Percentiles rank a stretch among this genome's conserved stretches.
phyloP scores from a whole-genome alignment of 2,797 vertebrate genomes.

The Rhodeus uyekii region DNA sequence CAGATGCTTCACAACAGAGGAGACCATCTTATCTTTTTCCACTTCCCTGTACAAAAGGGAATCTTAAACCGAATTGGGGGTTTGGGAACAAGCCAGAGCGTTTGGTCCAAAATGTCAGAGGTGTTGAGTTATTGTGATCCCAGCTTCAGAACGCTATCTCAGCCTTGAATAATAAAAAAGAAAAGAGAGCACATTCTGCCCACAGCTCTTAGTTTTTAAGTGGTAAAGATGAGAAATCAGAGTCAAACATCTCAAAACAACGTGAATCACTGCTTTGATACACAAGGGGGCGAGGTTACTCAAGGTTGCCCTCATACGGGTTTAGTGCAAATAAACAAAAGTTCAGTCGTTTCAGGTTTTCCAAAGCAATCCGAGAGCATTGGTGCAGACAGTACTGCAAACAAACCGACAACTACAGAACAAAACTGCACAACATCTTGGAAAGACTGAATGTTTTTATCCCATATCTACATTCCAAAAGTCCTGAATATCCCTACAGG shows the following conservation, averaged over 20 bases:
- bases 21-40: constrained; percentile 44
- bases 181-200: not conserved
- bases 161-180: not conserved
- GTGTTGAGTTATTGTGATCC: constrained; percentile 49
- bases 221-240: constrained; percentile 42
- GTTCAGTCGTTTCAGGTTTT: constrained; percentile 62
- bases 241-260: constrained; percentile 60
- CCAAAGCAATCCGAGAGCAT: constrained; percentile 57
- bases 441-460: constrained; percentile 16
- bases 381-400: constrained; percentile 58
- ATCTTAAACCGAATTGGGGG: constrained; percentile 20
- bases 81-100: constrained; percentile 13
- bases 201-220: constrained; percentile 29
- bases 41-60: constrained; percentile 32
- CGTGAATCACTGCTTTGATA: constrained; percentile 56
- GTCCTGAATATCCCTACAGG: not conserved
- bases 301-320: constrained; percentile 57
- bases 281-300: constrained; percentile 58
- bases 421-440: constrained; percentile 22
- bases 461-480: constrained; percentile 22
- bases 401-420: constrained; percentile 57
- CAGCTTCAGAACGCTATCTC: constrained; percentile 33
- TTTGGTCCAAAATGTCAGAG: constrained; percentile 25
- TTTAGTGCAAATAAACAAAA: constrained; percentile 59
- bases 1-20: constrained; percentile 33